A percentile compares a stretch with the other conserved stretches of the same genome.
Evolutionary conservation across 2,888 invertebrate genomes (phyloP).

Genomic region (Chrysopilus asiliformis): DNA sequence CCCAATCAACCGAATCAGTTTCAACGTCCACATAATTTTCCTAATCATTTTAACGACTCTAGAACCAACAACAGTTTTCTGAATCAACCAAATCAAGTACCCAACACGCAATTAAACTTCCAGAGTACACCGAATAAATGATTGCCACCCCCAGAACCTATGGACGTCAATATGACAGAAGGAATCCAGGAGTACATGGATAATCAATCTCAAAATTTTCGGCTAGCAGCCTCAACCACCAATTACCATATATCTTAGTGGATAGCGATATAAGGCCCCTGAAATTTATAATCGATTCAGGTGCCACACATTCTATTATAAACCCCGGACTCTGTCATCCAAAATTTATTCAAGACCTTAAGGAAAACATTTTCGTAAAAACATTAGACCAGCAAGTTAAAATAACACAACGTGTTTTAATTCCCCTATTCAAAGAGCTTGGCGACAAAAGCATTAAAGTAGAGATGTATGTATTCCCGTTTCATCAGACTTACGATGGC

Average conservation of each 20-base stretch:
- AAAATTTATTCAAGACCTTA: too few species aligned
- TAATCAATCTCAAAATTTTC: slow-evolving; percentile 4
- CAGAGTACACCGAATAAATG: too few species aligned
- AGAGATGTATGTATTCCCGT: neutral
- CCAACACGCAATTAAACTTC: too few species aligned
- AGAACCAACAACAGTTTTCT: too few species aligned
- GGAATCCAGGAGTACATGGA: too few species aligned
- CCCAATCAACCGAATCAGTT: too few species aligned
- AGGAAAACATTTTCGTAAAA: too few species aligned
- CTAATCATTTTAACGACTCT: too few species aligned
- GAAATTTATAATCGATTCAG: slow-evolving; percentile 7
- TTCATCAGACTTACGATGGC: neutral
- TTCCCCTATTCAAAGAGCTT: slow-evolving; percentile 1
- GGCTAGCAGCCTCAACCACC: slow-evolving; percentile 5
- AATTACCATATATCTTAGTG: slow-evolving; percentile 5
- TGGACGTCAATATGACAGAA: slow-evolving; percentile 5
- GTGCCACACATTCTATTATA: slow-evolving; percentile 4
- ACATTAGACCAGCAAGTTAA: neutral
- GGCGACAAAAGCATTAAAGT: neutral
- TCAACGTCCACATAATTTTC: too few species aligned
- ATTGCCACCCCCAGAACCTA: neutral
- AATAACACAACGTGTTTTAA: neutral
- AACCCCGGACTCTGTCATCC: slow-evolving; percentile 5
- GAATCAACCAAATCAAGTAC: too few species aligned
- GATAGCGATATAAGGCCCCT: slow-evolving; percentile 1